Conservation (phyloP, 1,140 invertebrate genomes). For the Cotesia glomerata region DNA sequence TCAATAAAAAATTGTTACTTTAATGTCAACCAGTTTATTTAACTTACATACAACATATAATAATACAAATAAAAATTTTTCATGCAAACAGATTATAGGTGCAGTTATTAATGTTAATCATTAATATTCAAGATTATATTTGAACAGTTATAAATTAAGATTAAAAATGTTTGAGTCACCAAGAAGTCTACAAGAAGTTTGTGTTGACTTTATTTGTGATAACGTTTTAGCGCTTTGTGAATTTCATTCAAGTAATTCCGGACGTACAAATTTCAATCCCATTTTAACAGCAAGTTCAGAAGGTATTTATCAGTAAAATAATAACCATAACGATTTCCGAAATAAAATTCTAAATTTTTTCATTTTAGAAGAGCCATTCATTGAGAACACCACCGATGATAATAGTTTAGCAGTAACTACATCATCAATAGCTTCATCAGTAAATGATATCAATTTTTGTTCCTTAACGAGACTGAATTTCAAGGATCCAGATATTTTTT, state of each 20-base stretch:
- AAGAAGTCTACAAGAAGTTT: constrained; percentile 70
- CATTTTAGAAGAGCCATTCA: constrained; percentile 20
- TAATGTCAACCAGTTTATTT: too few species aligned
- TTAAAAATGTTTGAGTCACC: constrained; percentile 71
- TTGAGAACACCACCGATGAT: neutral
- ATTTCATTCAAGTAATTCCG: constrained; percentile 47
- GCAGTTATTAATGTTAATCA: too few species aligned
- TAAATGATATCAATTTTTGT: constrained; percentile 43
- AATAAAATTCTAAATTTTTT: neutral
- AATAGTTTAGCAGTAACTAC: neutral
- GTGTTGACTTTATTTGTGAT: constrained; percentile 74
- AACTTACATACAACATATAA: too few species aligned
- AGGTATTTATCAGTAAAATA: constrained; percentile 7
- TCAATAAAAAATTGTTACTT: too few species aligned
- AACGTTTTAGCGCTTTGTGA: constrained; percentile 71
- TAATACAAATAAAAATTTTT: too few species aligned
- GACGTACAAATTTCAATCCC: constrained; percentile 30
- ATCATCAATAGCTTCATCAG: constrained; percentile 37
- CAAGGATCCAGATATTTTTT: constrained; percentile 70
- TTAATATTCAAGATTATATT: too few species aligned
- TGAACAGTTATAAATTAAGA: neutral
- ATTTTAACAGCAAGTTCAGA: constrained; percentile 9
- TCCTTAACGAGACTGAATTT: constrained; percentile 64
- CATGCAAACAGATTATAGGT: too few species aligned
- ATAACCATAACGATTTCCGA: neutral